Conservation (phyloP, 2,113 vertebrate species). For the Thomomys bottae region DNA sequence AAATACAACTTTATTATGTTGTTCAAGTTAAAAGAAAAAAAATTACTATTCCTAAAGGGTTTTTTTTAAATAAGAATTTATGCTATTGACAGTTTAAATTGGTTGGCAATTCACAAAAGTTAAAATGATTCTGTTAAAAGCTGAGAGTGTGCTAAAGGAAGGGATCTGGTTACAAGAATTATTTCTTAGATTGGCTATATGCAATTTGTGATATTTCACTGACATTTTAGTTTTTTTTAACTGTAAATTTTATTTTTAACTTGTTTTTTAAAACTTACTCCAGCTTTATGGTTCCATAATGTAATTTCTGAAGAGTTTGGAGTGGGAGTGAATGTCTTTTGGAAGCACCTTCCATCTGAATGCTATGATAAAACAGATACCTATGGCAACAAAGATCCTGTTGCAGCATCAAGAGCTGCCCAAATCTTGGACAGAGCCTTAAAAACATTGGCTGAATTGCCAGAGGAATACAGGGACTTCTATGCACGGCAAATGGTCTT, state of each 20-base stretch:
- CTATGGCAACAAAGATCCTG: constrained; percentile 96
- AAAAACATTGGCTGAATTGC: constrained; percentile 91
- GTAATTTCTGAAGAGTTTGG: constrained; percentile 95
- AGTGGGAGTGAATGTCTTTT: constrained; percentile 96
- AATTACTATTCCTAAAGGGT: constrained; percentile 53
- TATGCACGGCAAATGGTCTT: constrained; percentile 96
- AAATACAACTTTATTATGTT: constrained; percentile 59
- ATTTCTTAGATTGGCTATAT: constrained; percentile 72
- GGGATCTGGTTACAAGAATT: constrained; percentile 48
- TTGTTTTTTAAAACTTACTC: constrained; percentile 62
- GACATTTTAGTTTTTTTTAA: constrained; percentile 71
- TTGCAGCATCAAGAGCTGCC: constrained; percentile 90
- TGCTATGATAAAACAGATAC: constrained; percentile 95
- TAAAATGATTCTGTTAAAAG: constrained; percentile 66
- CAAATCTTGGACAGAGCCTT: constrained; percentile 93
- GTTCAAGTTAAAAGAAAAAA: constrained; percentile 74
- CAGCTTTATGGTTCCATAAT: constrained; percentile 99
- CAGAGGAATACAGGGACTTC: constrained; percentile 94
- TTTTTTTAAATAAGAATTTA: constrained; percentile 54
- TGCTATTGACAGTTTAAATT: constrained; percentile 70
- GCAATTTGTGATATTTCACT: constrained; percentile 70
- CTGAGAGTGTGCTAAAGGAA: constrained; percentile 59
- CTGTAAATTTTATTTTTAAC: constrained; percentile 79
- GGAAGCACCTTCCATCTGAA: constrained; percentile 92
- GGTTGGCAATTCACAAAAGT: constrained; percentile 68